Evolutionary conservation across 2,888 invertebrate genomes (phyloP).

Genomic region (Metopia argyrocephala): DNA sequence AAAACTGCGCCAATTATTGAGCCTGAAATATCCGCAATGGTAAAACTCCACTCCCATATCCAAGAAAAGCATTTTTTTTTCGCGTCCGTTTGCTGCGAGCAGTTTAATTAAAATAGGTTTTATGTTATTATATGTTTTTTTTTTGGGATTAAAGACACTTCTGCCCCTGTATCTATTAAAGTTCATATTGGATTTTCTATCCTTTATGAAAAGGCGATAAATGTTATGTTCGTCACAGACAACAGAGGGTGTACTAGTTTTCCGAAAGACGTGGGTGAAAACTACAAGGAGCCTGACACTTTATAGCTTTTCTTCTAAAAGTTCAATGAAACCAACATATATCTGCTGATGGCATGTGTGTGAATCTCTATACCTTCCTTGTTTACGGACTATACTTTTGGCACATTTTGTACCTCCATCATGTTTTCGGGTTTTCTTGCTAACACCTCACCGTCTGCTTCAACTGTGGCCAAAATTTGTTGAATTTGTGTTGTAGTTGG

Average conservation of each 20-base stretch:
- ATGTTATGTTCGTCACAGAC: neutral
- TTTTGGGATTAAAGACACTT: constrained; percentile 29
- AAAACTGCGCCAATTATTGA: too few species aligned
- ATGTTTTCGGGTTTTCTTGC: neutral
- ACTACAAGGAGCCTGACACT: too few species aligned
- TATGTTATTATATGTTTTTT: neutral
- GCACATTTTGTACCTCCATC: neutral
- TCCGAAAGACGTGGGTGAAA: too few species aligned
- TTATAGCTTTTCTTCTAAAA: neutral
- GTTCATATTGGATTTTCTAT: too few species aligned
- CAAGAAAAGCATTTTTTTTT: too few species aligned
- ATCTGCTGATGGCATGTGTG: neutral
- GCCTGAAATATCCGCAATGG: too few species aligned
- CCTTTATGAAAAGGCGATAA: too few species aligned
- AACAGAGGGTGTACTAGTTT: too few species aligned
- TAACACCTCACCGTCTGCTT: too few species aligned
- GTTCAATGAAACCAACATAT: neutral
- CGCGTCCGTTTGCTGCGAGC: constrained; percentile 20
- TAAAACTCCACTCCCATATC: too few species aligned
- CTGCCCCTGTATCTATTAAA: constrained; percentile 34
- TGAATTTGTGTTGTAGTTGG: too few species aligned
- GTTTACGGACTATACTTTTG: neutral
- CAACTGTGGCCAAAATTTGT: too few species aligned
- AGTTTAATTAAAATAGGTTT: neutral
- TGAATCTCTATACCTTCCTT: neutral